Percentiles rank a stretch among this genome's conserved stretches.
Conservation (phyloP, 2,888 invertebrate species). For the Lepidochitona cinerea region DNA sequence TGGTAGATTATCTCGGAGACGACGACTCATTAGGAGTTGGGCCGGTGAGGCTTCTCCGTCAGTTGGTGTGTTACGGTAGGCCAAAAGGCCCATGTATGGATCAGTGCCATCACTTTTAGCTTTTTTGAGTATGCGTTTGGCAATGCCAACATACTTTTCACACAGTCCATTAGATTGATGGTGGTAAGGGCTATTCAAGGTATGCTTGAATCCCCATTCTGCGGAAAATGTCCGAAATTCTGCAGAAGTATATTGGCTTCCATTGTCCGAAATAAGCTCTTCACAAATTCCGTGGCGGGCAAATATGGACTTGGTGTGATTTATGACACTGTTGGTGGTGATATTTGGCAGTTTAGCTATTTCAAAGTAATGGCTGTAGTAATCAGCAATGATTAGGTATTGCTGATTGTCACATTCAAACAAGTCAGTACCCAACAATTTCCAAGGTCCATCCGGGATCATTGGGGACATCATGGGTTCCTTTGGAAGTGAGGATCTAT, state of each 20-base stretch:
- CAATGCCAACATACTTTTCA: constrained; percentile 11
- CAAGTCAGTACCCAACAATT: constrained; percentile 26
- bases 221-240: constrained; percentile 10
- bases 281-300: constrained; percentile 26
- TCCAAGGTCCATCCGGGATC: constrained; percentile 25
- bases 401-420: constrained; percentile 18
- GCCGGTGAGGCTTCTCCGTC: constrained; percentile 8
- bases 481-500: constrained; percentile 13
- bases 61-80: constrained; percentile 7
- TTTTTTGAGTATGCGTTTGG: constrained; percentile 11
- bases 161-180: constrained; percentile 10
- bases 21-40: constrained; percentile 12
- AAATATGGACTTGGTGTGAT: constrained; percentile 24
- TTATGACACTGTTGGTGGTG: constrained; percentile 17
- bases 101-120: background rate
- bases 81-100: constrained; percentile 7
- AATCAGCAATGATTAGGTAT: constrained; percentile 32
- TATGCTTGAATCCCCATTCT: constrained; percentile 16
- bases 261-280: constrained; percentile 21
- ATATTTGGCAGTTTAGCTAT: constrained; percentile 17
- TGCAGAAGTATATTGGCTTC: constrained; percentile 17
- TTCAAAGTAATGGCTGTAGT: constrained; percentile 31
- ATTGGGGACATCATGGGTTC: constrained; percentile 20
- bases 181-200: constrained; percentile 12
- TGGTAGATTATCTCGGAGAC: constrained; percentile 15